Evolutionary conservation across 2,113 vertebrate genomes (phyloP).

Genomic region (Dasyornis broadbenti): DNA sequence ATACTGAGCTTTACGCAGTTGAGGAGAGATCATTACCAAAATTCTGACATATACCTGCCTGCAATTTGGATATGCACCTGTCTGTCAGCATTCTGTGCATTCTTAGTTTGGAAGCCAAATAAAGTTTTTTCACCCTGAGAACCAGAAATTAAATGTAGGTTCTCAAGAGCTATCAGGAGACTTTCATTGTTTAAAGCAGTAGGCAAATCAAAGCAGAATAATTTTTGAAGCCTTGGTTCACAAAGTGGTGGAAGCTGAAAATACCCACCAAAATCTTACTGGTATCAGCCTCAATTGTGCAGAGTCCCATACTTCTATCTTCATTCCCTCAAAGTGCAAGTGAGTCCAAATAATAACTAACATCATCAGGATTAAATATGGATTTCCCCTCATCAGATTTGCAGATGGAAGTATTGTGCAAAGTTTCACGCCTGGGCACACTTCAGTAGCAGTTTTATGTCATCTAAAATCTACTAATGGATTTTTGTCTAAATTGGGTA

Average conservation of each 20-base stretch:
- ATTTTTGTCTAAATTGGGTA: not conserved
- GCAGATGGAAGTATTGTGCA: not conserved
- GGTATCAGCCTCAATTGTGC: not conserved
- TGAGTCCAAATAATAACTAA: not conserved
- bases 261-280: not conserved
- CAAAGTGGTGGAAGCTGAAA: not conserved
- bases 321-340: not conserved
- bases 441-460: not conserved
- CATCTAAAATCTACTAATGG: not conserved
- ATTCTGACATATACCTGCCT: not conserved
- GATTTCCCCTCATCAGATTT: not conserved
- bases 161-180: not conserved
- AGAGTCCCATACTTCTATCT: not conserved
- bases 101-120: not conserved
- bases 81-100: not conserved
- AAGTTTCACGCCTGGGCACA: not conserved
- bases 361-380: rapidly evolving
- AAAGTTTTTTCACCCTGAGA: rapidly evolving
- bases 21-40: not conserved
- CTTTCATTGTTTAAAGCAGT: not conserved
- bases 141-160: not conserved
- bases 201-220: not conserved
- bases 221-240: not conserved
- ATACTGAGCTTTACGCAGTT: not conserved
- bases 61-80: not conserved